A percentile compares a stretch with the other conserved stretches of the same genome.
phyloP scores from a whole-genome alignment of 2,797 vertebrate genomes.

The Microhierax caerulescens region DNA sequence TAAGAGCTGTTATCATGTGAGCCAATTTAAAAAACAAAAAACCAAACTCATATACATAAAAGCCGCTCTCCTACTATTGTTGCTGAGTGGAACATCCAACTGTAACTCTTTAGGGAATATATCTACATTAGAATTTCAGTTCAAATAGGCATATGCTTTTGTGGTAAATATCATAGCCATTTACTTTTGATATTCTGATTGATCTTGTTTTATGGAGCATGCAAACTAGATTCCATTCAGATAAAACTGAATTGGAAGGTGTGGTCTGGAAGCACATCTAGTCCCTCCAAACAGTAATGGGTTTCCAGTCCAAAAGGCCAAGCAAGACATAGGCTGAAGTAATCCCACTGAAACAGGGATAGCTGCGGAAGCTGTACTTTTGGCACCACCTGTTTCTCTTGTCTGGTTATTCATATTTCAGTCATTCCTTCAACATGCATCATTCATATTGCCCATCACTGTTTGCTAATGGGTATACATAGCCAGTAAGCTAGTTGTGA shows the following conservation, averaged over 20 bases:
- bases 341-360: background rate
- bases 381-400: background rate
- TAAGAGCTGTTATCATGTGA: background rate
- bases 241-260: background rate
- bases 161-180: background rate
- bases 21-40: background rate
- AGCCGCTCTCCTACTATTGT: background rate
- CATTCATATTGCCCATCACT: background rate
- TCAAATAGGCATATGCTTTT: background rate
- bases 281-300: background rate
- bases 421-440: background rate
- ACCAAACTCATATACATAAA: background rate
- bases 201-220: background rate
- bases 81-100: background rate
- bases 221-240: background rate
- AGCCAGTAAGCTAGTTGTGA: background rate
- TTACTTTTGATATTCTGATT: background rate
- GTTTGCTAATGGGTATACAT: background rate
- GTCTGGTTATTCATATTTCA: background rate
- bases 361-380: background rate
- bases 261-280: background rate
- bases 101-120: background rate
- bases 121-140: background rate
- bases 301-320: background rate
- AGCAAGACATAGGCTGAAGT: background rate